These are phyloP conservation scores for Arvicanthis niloticus DNA, from an alignment of 2,113 vertebrate species.

Conservation along the genomic window DNA sequence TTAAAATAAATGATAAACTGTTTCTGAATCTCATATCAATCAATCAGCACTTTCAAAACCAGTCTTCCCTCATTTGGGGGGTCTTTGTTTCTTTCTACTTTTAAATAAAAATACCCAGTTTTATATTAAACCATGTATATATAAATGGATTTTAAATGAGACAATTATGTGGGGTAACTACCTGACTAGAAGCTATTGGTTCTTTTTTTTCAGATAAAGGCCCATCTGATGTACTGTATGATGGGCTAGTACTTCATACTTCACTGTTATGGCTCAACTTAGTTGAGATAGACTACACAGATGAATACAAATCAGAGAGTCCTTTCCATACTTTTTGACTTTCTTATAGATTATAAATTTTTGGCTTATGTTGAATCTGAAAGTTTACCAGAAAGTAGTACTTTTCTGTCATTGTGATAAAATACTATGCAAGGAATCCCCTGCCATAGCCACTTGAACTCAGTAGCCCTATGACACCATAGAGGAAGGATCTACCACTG, in stretches of 20 bases:
- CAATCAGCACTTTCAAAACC: neutral
- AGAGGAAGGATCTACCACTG: neutral
- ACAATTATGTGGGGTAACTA: neutral
- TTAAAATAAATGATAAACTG: conserved; percentile 4
- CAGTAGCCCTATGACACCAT: neutral
- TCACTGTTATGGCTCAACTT: neutral
- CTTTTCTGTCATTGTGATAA: neutral
- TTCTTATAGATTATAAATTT: neutral
- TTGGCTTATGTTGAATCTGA: neutral
- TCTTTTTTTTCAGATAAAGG: neutral
- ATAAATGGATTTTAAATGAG: neutral
- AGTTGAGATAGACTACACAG: neutral
- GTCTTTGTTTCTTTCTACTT: conserved; percentile 31
- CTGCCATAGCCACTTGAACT: neutral
- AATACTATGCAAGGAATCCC: neutral
- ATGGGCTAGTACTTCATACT: neutral
- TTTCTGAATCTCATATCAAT: conserved; percentile 43
- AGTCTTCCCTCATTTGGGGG: neutral
- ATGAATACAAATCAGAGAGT: neutral
- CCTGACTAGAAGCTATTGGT: neutral
- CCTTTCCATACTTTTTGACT: neutral
- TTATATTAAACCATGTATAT: neutral
- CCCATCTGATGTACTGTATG: neutral
- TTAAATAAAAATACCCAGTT: conserved; percentile 19
- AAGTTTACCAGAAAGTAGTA: conserved; percentile 6